Percentiles rank a stretch among this genome's conserved stretches.
Evolutionary conservation across 2,888 invertebrate genomes (phyloP).

Genomic region (Polydrusus pterygomalis): DNA sequence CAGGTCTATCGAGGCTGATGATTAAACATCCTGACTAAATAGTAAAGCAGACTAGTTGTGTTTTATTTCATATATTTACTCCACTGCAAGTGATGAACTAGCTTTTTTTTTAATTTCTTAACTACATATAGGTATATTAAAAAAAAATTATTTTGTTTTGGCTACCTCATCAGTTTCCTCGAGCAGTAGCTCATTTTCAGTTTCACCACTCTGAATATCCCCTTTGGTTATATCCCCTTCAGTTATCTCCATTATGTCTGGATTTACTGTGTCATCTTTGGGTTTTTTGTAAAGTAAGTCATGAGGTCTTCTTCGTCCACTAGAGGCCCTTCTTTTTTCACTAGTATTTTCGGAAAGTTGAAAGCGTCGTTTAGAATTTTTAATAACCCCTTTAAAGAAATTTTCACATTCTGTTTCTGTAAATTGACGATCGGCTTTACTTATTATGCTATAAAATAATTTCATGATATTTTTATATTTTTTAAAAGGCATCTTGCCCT

Average conservation of each 20-base stretch:
- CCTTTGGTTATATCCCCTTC: no score
- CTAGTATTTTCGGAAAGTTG: constrained; percentile 13
- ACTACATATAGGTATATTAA: no score
- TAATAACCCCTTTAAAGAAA: constrained; percentile 31
- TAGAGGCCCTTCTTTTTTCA: constrained; percentile 12
- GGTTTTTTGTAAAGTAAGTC: constrained; percentile 28
- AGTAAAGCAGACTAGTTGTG: no score
- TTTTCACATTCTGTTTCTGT: constrained; percentile 33
- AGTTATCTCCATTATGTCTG: neutral
- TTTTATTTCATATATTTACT: no score
- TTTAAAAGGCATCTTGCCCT: constrained; percentile 42
- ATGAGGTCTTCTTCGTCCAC: constrained; percentile 22
- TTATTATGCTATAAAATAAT: constrained; percentile 40
- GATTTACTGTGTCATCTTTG: neutral
- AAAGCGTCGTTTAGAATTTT: constrained; percentile 25
- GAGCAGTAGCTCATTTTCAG: no score
- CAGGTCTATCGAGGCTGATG: no score
- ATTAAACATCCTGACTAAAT: no score
- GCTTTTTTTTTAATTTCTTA: no score
- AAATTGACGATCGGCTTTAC: constrained; percentile 32
- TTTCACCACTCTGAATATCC: neutral
- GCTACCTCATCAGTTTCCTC: neutral
- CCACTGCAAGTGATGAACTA: no score
- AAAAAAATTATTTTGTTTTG: neutral
- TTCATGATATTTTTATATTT: constrained; percentile 35